Evolutionary conservation across 2,113 vertebrate species (phyloP), one percentile per base, ranked within the genome.

Genomic region (Rhynchomys soricoides): DNA sequence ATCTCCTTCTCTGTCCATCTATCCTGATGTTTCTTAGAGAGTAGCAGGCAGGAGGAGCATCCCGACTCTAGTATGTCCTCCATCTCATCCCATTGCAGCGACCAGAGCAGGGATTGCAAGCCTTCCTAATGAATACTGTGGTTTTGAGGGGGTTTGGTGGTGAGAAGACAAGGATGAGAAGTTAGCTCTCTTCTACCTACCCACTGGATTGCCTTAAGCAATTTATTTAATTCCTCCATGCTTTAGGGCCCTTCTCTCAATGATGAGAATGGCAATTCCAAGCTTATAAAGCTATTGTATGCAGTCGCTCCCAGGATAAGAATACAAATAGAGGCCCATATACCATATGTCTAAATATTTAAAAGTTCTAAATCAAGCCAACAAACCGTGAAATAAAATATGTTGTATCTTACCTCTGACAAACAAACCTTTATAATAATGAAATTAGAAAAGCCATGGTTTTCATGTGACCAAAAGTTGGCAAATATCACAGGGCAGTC

Each of bases 271-370:
- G 43, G 64, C 75, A 92, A 83, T 70, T 43, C 24, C 66, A 92
- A 86, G 57, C 74, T 97, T 92, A 74, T 93, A 96, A 96, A 96
- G 77, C 68, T 92, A 78, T n/a, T 71, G 57, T 78, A 75, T 34
- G 24, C 81, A 91, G 92, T 26, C 21, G 70, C 7, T 12, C 85
- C 92, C 24, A 24, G 90, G 79, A 92, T 37, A 93, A 88, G 85
- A 95, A 92, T n/a, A 82, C 92, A 97, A 89, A 96, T 59, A 94
- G 57, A 95, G 85, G 13, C 75, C 77, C 71, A 95, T 73, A 62
- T 66, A 68, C 95, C 94, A 94, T 92, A 97, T 96, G 95, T 96
- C 90, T 95, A 90, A 97, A 95, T 97, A 96, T 96, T 97, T 95
- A 90, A 95, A 94, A 91, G 91, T 82, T 96, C 86, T 95, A 89